These are phyloP conservation scores for Microtus oregoni DNA, from an alignment of 2,113 vertebrate genomes.

Conservation along the genomic window DNA sequence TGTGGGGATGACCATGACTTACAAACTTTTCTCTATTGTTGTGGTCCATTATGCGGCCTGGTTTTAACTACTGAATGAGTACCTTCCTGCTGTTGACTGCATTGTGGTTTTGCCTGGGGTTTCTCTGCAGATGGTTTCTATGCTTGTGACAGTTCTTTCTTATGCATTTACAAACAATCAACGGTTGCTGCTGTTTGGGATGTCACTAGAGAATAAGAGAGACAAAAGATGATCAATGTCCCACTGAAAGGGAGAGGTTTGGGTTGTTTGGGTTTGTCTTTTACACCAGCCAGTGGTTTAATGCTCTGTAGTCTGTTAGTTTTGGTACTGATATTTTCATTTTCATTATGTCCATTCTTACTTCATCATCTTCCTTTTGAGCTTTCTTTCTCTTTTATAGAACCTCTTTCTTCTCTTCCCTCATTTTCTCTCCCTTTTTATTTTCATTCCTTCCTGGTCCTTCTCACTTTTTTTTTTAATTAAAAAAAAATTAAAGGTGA, in stretches of 20 bases:
- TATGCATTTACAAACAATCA: neutral
- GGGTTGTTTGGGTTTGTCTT: neutral
- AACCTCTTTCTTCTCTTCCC: neutral
- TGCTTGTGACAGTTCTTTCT: neutral
- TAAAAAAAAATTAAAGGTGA: neutral
- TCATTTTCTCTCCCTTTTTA: neutral
- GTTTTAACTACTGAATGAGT: neutral
- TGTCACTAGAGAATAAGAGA: neutral
- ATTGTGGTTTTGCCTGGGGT: constrained; percentile 22
- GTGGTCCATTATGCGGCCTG: neutral
- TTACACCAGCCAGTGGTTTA: neutral
- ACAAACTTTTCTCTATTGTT: neutral
- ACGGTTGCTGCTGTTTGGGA: neutral
- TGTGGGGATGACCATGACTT: neutral
- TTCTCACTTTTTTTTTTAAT: neutral
- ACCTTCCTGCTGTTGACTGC: neutral
- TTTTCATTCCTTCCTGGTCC: neutral
- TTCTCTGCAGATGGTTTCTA: neutral
- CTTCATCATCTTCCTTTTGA: neutral
- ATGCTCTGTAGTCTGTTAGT: neutral
- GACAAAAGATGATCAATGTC: neutral
- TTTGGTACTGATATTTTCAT: neutral
- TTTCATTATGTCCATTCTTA: neutral
- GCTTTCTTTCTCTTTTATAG: neutral
- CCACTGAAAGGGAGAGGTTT: neutral